phyloP scores from a whole-genome alignment of 2,113 vertebrate species.

The Bubo blakistoni region DNA sequence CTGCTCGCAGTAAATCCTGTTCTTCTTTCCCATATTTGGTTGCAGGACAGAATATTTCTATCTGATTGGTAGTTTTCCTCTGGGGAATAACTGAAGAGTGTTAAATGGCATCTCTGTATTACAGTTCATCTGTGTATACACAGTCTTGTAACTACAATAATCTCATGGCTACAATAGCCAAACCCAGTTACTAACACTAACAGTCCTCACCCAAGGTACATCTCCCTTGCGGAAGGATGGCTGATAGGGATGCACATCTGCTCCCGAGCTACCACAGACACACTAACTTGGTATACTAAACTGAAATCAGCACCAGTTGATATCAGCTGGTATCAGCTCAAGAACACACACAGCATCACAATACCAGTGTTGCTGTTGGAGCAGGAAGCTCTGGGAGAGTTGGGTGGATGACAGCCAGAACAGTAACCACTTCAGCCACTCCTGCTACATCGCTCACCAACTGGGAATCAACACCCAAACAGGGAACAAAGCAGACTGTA shows the following conservation, averaged over 20 bases:
- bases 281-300: too few species aligned
- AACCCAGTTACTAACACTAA: not conserved
- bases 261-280: not conserved
- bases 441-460: not conserved
- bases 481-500: not conserved
- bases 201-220: not conserved
- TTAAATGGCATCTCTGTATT: conserved; percentile 21
- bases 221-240: not conserved
- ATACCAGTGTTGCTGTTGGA: not conserved
- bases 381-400: not conserved
- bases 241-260: not conserved
- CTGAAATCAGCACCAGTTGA: not conserved
- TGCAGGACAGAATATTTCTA: conserved; percentile 19
- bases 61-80: conserved; percentile 46
- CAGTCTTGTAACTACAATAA: conserved; percentile 7
- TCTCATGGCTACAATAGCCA: not conserved
- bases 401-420: not conserved
- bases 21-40: conserved; percentile 60
- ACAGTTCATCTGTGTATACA: not conserved
- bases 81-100: not conserved
- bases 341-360: not conserved
- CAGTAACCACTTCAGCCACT: not conserved
- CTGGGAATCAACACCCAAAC: not conserved
- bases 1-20: not conserved
- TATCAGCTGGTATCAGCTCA: not conserved